These are phyloP conservation scores for Bolinopsis microptera DNA, from an alignment of 37 sponge, comb jelly and placozoan species.

Conservation along the genomic window DNA sequence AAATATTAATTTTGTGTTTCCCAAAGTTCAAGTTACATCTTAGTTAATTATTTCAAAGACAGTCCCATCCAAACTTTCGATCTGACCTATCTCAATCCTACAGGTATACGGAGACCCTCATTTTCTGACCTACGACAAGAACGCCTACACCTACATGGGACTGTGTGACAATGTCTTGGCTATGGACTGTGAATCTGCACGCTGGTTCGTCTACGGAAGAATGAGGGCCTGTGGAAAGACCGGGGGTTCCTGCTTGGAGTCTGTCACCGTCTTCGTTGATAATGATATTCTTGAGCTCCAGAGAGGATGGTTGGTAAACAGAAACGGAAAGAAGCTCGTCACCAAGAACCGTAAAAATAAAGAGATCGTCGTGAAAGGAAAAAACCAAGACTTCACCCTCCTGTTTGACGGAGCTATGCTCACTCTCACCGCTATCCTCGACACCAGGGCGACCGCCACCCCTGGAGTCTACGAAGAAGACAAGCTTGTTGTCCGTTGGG, in stretches of 20 bases:
- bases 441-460: neutral
- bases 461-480: neutral
- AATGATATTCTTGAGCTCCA: constrained; percentile 12
- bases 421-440: neutral
- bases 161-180: constrained; percentile 55
- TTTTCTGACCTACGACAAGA: constrained; percentile 33
- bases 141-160: constrained; percentile 29
- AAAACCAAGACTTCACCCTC: neutral
- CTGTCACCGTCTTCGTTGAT: constrained; percentile 15
- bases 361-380: neutral
- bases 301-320: constrained; percentile 57
- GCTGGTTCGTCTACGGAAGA: constrained; percentile 60
- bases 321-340: constrained; percentile 46
- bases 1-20: too few relatives aligned
- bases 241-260: constrained; percentile 57
- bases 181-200: constrained; percentile 36
- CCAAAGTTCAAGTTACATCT: too few relatives aligned
- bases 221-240: constrained; percentile 41
- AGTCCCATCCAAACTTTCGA: neutral
- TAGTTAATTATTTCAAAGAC: neutral
- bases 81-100: neutral
- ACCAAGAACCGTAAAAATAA: constrained; percentile 9
- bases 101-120: constrained; percentile 63
- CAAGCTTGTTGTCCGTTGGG: constrained; percentile 28
- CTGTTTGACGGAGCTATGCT: constrained; percentile 48